These are phyloP conservation scores for Bombus pyrosoma DNA, from an alignment of 1,140 invertebrate genomes.

Conservation along the genomic window DNA sequence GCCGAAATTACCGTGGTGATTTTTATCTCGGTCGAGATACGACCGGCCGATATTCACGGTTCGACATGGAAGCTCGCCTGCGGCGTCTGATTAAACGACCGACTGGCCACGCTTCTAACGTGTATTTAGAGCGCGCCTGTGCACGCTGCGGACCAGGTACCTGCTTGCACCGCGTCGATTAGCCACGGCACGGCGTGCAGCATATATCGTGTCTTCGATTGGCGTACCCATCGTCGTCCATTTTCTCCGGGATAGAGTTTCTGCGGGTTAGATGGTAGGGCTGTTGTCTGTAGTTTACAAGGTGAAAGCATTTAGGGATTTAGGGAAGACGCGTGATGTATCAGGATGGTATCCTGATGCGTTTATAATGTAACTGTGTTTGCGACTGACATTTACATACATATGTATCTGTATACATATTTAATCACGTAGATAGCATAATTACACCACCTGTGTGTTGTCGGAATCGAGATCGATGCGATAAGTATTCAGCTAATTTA, in stretches of 20 bases:
- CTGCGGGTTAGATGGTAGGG: not conserved
- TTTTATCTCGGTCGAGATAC: slow-evolving; percentile 77
- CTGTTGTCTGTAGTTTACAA: not conserved
- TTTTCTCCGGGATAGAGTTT: not conserved
- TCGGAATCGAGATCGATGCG: not conserved
- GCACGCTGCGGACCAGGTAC: slow-evolving; percentile 42
- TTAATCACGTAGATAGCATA: not conserved
- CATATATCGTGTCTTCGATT: slow-evolving; percentile 63
- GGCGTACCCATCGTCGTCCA: not conserved
- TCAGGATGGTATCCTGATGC: not conserved
- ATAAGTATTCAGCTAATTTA: not conserved
- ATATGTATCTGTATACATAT: not conserved
- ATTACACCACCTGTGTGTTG: not conserved
- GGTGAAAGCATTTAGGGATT: not conserved
- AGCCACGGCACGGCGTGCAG: slow-evolving; percentile 22
- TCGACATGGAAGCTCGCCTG: slow-evolving; percentile 74
- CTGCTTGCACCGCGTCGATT: slow-evolving; percentile 65
- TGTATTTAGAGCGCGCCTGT: slow-evolving; percentile 63
- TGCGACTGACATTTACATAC: not conserved
- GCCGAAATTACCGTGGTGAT: slow-evolving; percentile 80
- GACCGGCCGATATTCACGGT: slow-evolving; percentile 78
- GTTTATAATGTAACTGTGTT: not conserved
- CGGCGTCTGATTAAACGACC: slow-evolving; percentile 74
- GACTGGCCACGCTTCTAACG: slow-evolving; percentile 64
- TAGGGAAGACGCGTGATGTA: not conserved